Conservation (phyloP, 2,113 vertebrate genomes). For the Brachirus orientalis region DNA sequence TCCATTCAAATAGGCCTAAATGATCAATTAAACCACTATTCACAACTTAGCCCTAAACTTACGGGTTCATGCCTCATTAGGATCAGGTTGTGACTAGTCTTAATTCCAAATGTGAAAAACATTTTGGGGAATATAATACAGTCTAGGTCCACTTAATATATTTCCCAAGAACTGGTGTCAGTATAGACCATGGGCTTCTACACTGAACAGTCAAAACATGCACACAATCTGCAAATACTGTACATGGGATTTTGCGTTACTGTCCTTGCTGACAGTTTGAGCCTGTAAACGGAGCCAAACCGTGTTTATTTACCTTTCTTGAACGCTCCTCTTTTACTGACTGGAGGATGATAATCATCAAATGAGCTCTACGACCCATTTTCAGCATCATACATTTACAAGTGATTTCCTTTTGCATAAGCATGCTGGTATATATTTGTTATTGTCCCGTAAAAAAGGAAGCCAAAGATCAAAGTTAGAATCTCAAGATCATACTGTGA, state of each 20-base stretch:
- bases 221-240: too few species aligned
- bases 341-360: not conserved
- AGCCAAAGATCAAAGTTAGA: conserved; percentile 11
- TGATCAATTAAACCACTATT: too few species aligned
- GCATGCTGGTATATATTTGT: not conserved
- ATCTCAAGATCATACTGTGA: not conserved
- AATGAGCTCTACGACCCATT: not conserved
- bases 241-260: too few species aligned
- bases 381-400: not conserved
- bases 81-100: too few species aligned
- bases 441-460: not conserved
- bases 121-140: too few species aligned
- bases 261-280: not conserved
- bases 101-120: too few species aligned
- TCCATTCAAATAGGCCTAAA: too few species aligned
- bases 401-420: conserved; percentile 17
- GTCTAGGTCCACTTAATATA: not conserved
- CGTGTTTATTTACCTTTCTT: too few species aligned
- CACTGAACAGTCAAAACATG: too few species aligned
- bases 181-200: not conserved
- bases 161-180: not conserved
- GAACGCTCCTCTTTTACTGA: not conserved
- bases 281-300: too few species aligned
- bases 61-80: too few species aligned
- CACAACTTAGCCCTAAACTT: too few species aligned